Percentiles rank a stretch among this genome's conserved stretches.
Evolutionary conservation across 2,797 vertebrate species (phyloP).

Genomic region (Poecilia velifera): DNA sequence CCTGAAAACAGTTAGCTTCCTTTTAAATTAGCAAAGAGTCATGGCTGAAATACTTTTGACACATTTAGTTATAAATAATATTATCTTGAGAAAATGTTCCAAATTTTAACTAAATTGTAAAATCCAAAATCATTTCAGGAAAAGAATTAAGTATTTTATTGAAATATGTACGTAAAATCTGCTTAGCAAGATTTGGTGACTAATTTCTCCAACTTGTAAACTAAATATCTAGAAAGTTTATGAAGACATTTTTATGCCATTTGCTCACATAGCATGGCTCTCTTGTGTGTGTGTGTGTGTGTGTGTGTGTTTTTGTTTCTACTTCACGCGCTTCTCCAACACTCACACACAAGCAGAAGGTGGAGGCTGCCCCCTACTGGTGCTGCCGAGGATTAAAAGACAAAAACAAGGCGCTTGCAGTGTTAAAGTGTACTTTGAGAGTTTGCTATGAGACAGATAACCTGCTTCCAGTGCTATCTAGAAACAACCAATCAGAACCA

Average conservation of each 20-base stretch:
- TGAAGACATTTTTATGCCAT: background rate
- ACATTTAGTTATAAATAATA: background rate
- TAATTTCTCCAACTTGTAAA: background rate
- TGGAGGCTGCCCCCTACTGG: too few species aligned
- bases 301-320: too few species aligned
- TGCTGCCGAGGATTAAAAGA: too few species aligned
- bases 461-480: too few species aligned
- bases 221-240: background rate
- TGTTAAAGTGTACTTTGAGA: too few species aligned
- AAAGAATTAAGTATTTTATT: background rate
- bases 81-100: background rate
- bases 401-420: too few species aligned
- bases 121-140: background rate
- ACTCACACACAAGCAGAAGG: too few species aligned
- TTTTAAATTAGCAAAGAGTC: background rate
- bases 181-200: background rate
- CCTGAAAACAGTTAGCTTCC: background rate
- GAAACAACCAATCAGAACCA: too few species aligned
- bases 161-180: background rate
- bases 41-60: background rate
- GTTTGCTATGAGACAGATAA: too few species aligned
- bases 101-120: background rate
- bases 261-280: too few species aligned
- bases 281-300: too few species aligned
- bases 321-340: too few species aligned